Evolutionary conservation across 1,140 invertebrate species (phyloP).

Genomic region (Pseudachorutes palmiensis): DNA sequence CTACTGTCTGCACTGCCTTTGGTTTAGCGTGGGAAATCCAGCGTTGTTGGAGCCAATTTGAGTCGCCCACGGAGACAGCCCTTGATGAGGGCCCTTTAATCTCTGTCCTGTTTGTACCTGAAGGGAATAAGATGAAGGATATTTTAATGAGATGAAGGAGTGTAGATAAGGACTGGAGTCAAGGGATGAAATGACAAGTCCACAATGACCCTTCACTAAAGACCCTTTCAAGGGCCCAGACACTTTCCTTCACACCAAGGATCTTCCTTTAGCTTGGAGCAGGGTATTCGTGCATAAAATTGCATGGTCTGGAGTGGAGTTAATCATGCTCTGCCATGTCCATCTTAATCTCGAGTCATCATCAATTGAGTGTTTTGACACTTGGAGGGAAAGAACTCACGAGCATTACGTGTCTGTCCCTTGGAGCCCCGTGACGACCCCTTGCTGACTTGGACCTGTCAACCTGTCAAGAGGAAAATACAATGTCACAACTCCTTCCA

Average conservation of each 20-base stretch:
- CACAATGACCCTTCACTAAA: not conserved
- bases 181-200: not conserved
- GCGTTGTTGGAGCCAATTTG: not conserved
- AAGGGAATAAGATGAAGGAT: not conserved
- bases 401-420: not conserved
- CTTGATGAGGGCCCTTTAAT: not conserved
- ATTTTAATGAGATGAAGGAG: not conserved
- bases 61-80: not conserved
- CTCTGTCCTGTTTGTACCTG: not conserved
- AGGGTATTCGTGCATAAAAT: not conserved
- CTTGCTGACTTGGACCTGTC: constrained; percentile 18
- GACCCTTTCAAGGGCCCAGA: no score
- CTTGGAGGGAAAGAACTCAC: not conserved
- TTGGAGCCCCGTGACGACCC: constrained; percentile 7
- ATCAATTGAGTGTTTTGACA: not conserved
- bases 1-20: not conserved
- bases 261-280: not conserved
- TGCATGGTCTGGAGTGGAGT: not conserved
- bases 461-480: constrained; percentile 17
- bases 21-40: not conserved
- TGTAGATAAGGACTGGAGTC: not conserved
- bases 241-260: not conserved
- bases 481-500: no score
- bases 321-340: not conserved
- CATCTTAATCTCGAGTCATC: not conserved